A percentile compares a stretch with the other conserved stretches of the same genome.
These are phyloP conservation scores for Popillia japonica DNA, from an alignment of 1,140 invertebrate genomes.

Conservation along the genomic window DNA sequence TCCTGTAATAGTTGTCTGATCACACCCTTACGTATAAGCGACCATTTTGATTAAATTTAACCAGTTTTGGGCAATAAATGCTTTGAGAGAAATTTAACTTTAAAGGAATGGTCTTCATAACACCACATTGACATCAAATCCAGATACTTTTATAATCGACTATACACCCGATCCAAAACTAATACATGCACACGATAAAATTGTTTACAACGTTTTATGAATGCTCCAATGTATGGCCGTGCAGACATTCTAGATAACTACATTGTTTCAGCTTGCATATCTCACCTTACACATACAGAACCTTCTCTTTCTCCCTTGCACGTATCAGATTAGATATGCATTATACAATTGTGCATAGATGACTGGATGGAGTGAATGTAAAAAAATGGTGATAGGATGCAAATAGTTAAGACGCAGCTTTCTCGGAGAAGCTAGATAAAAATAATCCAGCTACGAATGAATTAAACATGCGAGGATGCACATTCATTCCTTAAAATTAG, in stretches of 20 bases:
- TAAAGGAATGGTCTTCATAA: too few species aligned
- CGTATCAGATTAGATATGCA: background rate
- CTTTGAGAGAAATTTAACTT: background rate
- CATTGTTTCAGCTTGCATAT: background rate
- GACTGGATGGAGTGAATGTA: too few species aligned
- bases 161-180: background rate
- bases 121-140: too few species aligned
- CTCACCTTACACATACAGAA: background rate
- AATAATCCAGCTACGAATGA: too few species aligned
- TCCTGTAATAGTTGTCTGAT: too few species aligned
- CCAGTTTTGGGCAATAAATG: background rate
- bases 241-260: background rate
- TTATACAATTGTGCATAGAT: background rate
- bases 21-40: too few species aligned
- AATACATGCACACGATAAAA: background rate
- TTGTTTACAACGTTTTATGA: constrained; percentile 15
- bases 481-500: too few species aligned
- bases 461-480: too few species aligned
- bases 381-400: too few species aligned
- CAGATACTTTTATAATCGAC: background rate
- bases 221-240: background rate
- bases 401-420: too few species aligned
- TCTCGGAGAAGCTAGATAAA: too few species aligned
- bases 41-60: too few species aligned
- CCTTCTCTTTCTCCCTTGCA: background rate